Base-by-base conservation (phyloP, 2,797 vertebrate genomes). In the Takifugu rubripes region DNA sequence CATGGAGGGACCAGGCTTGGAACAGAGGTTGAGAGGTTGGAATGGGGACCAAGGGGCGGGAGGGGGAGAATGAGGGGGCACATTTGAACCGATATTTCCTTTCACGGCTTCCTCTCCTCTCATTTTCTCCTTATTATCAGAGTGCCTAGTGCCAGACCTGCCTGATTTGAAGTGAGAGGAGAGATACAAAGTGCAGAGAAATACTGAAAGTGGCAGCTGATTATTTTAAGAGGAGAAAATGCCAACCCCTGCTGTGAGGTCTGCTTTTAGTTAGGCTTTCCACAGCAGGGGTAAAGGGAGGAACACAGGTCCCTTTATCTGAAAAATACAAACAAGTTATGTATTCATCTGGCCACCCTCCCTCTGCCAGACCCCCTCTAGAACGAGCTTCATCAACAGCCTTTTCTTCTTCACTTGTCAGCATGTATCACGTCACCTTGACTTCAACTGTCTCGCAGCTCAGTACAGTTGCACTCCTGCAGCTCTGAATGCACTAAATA, bases 121-220 rank as follows among this genome's bases (percentile, higher is more conserved):
- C 83, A 63, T 87, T 88, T 89, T 85, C 80, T 81, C 74, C 80
- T 78, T 74, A 85, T 88, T 87, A 84, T 87, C 77, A 68, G 78
- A 72, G 72, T 56, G 68, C 55, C 77, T 74, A 70, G 70, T 83
- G 78, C 84, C 87, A 85, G 84, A 77, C 72, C 69, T 79, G 63
- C 67, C 57, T 63, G 52, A 66, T 58, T 70, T 51, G 51, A 76
- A 58, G 74, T 76, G 70, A 70, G 78, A 74, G 77, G 78, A 67
- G 74, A 77, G 77, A 77, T 77, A 77, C 80, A 77, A 81, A 78
- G 68, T 74, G 74, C 52, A 78, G 82, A 83, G 66, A 73, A 79
- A 71, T 74, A 59, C 36, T 47, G 48, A 80, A 66, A 68, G 65
- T 78, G 64, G 54, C 72, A 59, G 67, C 56, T 68, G 73, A 78